phyloP scores from a whole-genome alignment of 2,888 invertebrate genomes.

The Lasiommata megera region DNA sequence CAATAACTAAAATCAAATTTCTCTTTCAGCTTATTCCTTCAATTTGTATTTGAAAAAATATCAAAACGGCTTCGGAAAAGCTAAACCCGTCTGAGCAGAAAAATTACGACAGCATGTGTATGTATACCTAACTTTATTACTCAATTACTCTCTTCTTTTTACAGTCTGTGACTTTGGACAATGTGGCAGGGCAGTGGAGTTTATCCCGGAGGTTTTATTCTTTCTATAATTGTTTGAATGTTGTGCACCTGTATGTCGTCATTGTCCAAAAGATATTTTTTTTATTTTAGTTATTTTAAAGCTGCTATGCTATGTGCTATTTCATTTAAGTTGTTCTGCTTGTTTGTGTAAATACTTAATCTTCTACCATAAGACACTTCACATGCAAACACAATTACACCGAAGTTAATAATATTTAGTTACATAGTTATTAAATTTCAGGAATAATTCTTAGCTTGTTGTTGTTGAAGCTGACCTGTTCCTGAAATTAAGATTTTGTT shows the following conservation, averaged over 20 bases:
- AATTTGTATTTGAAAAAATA: conserved; percentile 38
- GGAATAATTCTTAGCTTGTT: no score
- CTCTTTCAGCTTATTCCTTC: conserved; percentile 35
- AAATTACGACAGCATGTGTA: conserved; percentile 79
- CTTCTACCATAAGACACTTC: background rate
- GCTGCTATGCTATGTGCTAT: conserved; percentile 3
- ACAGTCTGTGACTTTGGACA: conserved; percentile 40
- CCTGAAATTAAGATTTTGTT: no score
- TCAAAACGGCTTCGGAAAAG: conserved; percentile 70
- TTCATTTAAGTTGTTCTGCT: background rate
- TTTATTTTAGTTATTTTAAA: background rate
- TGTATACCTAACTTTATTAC: conserved; percentile 47
- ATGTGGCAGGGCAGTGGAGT: conserved; percentile 77
- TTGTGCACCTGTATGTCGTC: conserved; percentile 13
- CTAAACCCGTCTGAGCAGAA: conserved; percentile 62
- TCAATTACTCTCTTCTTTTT: conserved; percentile 37
- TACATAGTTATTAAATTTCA: no score
- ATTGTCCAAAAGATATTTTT: conserved; percentile 13
- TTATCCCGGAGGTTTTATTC: conserved; percentile 68
- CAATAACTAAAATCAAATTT: conserved; percentile 2
- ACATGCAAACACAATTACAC: no score
- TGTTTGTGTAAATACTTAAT: background rate
- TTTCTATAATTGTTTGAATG: conserved; percentile 23
- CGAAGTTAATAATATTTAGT: no score
- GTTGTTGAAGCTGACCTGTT: no score